Percentiles rank a stretch among this genome's conserved stretches.
These are phyloP conservation scores for Hyperoplus lanceolatus DNA, from an alignment of 2,797 vertebrate species.

Conservation along the genomic window DNA sequence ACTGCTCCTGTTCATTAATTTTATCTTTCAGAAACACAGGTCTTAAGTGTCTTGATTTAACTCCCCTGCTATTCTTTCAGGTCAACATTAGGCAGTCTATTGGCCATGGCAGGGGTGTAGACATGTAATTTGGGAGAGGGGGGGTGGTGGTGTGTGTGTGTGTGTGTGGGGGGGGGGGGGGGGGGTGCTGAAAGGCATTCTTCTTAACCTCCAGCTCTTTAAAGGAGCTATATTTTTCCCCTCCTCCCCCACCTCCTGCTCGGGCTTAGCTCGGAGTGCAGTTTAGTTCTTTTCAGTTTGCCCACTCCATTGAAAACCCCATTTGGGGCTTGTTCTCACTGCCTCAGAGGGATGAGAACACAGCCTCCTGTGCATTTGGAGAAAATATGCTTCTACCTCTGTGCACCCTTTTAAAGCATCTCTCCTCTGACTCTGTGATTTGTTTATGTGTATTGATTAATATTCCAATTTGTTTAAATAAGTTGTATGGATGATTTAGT, in stretches of 20 bases:
- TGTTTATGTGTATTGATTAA: neutral
- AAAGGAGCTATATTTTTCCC: constrained; percentile 86
- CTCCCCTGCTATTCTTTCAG: constrained; percentile 72
- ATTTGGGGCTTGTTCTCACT: constrained; percentile 77
- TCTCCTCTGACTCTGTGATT: constrained; percentile 3
- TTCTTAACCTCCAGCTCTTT: constrained; percentile 84
- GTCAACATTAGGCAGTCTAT: constrained; percentile 80
- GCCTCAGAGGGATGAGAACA: constrained; percentile 68
- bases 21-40: constrained; percentile 52
- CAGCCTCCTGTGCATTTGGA: constrained; percentile 57
- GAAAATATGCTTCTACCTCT: constrained; percentile 48
- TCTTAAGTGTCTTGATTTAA: constrained; percentile 73
- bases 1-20: constrained; percentile 50
- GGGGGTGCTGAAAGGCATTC: constrained; percentile 78
- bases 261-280: constrained; percentile 81
- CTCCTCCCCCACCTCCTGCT: constrained; percentile 78
- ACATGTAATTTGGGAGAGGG: constrained; percentile 84
- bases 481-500: neutral
- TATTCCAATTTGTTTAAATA: constrained; percentile 15
- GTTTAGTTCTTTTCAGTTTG: constrained; percentile 88
- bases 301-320: constrained; percentile 87
- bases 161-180: constrained; percentile 17
- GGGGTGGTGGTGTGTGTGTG: constrained; percentile 9
- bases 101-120: constrained; percentile 81
- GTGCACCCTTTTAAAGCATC: constrained; percentile 26